Evolutionary conservation across 1,140 invertebrate genomes (phyloP), one percentile per base, ranked within the genome.

Genomic region (Mamestra configurata): DNA sequence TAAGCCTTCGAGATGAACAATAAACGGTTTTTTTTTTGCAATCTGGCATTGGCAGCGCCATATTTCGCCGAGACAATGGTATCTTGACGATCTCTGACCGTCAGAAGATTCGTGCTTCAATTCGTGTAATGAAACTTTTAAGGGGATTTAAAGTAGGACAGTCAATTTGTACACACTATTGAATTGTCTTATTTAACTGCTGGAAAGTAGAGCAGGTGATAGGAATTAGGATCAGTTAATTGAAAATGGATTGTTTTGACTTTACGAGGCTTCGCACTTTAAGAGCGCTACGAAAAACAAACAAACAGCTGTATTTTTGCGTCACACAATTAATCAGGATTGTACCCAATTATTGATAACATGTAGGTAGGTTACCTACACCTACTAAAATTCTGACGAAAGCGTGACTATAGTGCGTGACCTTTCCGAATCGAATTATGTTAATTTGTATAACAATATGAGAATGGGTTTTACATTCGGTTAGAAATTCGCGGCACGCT

Each of bases 361-460:
- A 13, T 18, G 46, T 1, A 31, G 27, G 27, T 31, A 31, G 27
- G n/a, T n/a, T n/a, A n/a, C n/a, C n/a, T n/a, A n/a, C n/a, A n/a
- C n/a, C n/a, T n/a, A n/a, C n/a, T n/a, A n/a, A n/a, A n/a, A n/a
- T n/a, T n/a, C n/a, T n/a, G n/a, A n/a, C n/a, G n/a, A 64, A 64
- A 35, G 59, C 35, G 59, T 40, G 18, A 64, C 57, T 18, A 37
- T 8, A 64, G 59, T 64, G n/a, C 35, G 59, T 64, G 59, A 64
- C 59, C 59, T 64, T 64, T 64, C n/a, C n/a, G 59, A 40, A 64
- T 37, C 59, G 18, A 40, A 64, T 64, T 64, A 64, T 22, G 59
- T 64, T 64, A 64, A 64, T 64, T 64, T 64, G 59, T 37, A 27
- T 64, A 64, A 64, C 59, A 64, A 18, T 37, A 20, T 64, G 8